Evolutionary conservation across 1,140 invertebrate genomes (phyloP).

Genomic region (Daktulosphaira vitifoliae): DNA sequence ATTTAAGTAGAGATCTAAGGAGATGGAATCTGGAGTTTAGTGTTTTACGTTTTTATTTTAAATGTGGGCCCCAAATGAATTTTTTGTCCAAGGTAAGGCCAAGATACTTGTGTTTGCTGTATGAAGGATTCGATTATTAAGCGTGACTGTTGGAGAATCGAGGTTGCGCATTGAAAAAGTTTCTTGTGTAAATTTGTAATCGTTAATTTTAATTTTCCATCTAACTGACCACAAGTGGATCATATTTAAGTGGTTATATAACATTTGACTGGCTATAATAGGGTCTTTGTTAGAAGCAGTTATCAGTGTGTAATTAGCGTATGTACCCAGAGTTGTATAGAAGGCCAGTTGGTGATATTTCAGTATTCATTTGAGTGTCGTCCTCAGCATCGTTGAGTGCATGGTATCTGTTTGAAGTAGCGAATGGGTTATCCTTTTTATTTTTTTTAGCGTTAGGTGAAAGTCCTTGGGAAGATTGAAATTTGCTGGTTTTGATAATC

Average conservation of each 20-base stretch:
- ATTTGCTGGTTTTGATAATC: too few species aligned
- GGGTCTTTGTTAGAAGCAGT: neutral
- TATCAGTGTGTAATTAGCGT: neutral
- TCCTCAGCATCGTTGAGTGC: too few species aligned
- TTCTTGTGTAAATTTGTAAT: neutral
- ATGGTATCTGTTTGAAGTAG: too few species aligned
- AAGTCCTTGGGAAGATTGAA: too few species aligned
- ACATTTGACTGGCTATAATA: neutral
- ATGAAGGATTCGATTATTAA: neutral
- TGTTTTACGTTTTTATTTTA: constrained; percentile 14
- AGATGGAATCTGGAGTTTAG: constrained; percentile 2
- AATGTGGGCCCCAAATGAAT: constrained; percentile 12
- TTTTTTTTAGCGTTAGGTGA: too few species aligned
- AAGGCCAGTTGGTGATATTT: too few species aligned
- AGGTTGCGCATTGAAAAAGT: too few species aligned
- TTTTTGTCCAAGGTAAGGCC: constrained; percentile 26
- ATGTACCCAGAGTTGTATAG: neutral
- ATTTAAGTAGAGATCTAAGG: constrained; percentile 38
- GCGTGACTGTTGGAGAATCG: neutral
- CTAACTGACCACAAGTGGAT: too few species aligned
- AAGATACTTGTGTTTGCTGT: neutral
- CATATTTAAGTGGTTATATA: too few species aligned
- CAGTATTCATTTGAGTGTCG: too few species aligned
- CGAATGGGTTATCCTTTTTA: too few species aligned
- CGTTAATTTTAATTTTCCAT: neutral